phyloP scores from a whole-genome alignment of 2,797 vertebrate species.

The Myotis planiceps region DNA sequence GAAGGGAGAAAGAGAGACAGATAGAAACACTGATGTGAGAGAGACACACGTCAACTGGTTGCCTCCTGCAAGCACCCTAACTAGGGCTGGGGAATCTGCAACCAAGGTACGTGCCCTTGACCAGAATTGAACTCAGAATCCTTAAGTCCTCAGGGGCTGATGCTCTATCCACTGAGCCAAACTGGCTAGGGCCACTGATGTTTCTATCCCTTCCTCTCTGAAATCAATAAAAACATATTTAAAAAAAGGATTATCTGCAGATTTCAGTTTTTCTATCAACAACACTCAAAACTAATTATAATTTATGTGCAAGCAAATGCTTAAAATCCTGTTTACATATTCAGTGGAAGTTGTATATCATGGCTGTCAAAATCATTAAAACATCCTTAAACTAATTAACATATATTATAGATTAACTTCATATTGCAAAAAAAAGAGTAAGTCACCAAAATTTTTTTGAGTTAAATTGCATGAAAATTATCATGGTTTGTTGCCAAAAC shows the following conservation, averaged over 20 bases:
- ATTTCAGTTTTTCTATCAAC: conserved; percentile 47
- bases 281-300: conserved; percentile 41
- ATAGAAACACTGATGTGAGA: too few species aligned
- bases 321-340: conserved; percentile 57
- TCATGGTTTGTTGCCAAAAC: conserved; percentile 29
- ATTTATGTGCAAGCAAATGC: conserved; percentile 55
- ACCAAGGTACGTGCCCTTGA: too few species aligned
- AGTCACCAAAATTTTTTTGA: background rate
- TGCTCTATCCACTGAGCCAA: too few species aligned
- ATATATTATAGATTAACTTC: conserved; percentile 7
- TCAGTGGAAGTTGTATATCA: background rate
- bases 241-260: background rate
- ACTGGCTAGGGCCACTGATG: too few species aligned
- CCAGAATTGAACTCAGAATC: too few species aligned
- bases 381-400: conserved; percentile 53
- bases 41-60: too few species aligned
- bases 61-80: too few species aligned
- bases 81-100: too few species aligned
- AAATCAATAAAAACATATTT: too few species aligned
- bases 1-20: too few species aligned
- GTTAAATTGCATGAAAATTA: conserved; percentile 19
- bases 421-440: conserved; percentile 16
- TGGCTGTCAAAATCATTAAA: conserved; percentile 52
- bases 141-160: too few species aligned
- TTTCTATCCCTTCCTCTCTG: too few species aligned